A percentile compares a stretch with the other conserved stretches of the same genome.
Evolutionary conservation across 1,140 invertebrate species (phyloP).

Genomic region (Philopotamus ludificatus): DNA sequence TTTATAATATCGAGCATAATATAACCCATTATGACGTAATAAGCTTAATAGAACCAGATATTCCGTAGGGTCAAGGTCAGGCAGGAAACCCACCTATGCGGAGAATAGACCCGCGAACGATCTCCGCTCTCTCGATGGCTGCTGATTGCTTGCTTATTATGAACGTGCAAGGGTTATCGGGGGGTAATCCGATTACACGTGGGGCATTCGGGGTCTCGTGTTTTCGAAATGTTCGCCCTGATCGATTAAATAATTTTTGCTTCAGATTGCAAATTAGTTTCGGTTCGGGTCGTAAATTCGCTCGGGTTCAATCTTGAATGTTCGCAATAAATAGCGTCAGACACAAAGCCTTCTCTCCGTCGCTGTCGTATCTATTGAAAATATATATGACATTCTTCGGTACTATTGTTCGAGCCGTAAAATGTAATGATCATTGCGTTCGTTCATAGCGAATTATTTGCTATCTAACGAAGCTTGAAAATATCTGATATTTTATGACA

Average conservation of each 20-base stretch:
- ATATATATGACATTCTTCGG: too few species aligned
- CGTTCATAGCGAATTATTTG: too few species aligned
- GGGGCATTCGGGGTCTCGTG: background rate
- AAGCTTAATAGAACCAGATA: background rate
- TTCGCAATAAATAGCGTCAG: conserved; percentile 18
- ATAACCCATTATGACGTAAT: background rate
- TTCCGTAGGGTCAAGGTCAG: background rate
- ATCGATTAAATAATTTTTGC: too few species aligned
- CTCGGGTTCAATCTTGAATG: conserved; percentile 4
- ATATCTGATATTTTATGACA: background rate
- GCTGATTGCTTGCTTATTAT: background rate
- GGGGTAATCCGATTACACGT: background rate
- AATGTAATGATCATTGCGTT: too few species aligned
- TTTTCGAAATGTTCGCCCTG: background rate
- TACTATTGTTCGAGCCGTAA: too few species aligned
- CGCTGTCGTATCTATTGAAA: conserved; percentile 12
- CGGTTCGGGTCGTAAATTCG: background rate
- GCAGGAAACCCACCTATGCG: background rate
- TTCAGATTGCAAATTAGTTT: background rate
- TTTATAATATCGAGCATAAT: too few species aligned
- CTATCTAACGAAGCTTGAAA: conserved; percentile 19
- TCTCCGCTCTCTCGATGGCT: background rate
- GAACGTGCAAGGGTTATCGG: background rate
- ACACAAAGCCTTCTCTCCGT: conserved; percentile 10
- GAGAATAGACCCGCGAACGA: background rate